Conservation (phyloP, 1,140 invertebrate species). For the Lasioglossum albipes region DNA sequence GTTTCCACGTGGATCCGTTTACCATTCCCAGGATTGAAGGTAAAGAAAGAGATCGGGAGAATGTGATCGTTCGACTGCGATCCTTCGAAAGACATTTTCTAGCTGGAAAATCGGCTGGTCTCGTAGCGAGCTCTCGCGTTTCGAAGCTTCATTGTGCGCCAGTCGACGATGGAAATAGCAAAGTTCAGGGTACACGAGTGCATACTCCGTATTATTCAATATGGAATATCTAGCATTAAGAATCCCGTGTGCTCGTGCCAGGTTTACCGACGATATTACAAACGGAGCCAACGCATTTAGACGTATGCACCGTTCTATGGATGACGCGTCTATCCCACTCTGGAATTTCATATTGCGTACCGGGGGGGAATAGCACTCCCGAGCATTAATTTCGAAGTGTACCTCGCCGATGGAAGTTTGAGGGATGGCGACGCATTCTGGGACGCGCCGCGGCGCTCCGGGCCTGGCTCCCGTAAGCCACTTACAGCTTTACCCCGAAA, state of each 20-base stretch:
- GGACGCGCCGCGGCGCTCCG: slow-evolving; percentile 10
- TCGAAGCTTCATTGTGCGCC: slow-evolving; percentile 5
- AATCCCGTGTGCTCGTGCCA: slow-evolving; percentile 19
- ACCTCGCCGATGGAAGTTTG: slow-evolving; percentile 40
- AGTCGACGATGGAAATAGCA: slow-evolving; percentile 32
- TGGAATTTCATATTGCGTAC: slow-evolving; percentile 63
- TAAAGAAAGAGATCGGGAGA: too few relatives aligned
- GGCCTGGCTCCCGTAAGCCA: neutral
- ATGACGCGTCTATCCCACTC: slow-evolving; percentile 40
- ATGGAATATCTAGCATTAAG: slow-evolving; percentile 17
- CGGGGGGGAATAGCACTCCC: slow-evolving; percentile 6
- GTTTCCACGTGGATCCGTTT: too few relatives aligned
- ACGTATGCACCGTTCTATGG: slow-evolving; percentile 27
- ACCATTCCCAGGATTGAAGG: too few relatives aligned
- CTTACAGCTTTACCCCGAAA: neutral
- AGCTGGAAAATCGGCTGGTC: too few relatives aligned
- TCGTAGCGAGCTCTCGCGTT: too few relatives aligned
- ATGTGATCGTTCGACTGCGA: too few relatives aligned
- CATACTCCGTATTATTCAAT: slow-evolving; percentile 32
- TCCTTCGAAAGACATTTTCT: too few relatives aligned
- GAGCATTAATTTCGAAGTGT: slow-evolving; percentile 49
- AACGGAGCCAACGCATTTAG: slow-evolving; percentile 3
- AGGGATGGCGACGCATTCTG: slow-evolving; percentile 43
- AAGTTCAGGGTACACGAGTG: slow-evolving; percentile 17
- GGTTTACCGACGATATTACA: slow-evolving; percentile 44